Base-by-base conservation (phyloP, 2,888 invertebrate genomes). In the Troides oblongomaculatus region DNA sequence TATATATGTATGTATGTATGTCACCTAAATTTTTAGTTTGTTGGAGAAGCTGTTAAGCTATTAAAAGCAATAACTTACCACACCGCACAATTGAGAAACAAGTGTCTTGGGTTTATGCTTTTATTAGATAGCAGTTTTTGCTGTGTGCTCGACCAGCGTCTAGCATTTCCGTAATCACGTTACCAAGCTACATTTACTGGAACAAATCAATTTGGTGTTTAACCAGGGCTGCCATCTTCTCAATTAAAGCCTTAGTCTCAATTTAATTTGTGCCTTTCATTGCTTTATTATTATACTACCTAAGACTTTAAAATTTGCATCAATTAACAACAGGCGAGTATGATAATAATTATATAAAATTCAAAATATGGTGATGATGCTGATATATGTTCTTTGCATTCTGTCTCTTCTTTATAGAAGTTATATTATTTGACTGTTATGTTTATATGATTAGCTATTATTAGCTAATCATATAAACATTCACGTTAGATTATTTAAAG, bases 121-220 rank as follows among this genome's bases (percentile, higher is more conserved):
- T 36, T 68, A 68, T n/a, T 36, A 57, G 56, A 12, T 25, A 58
- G 43, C 60, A 14, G 23, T 43, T 23, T 50, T 50, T 50, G 25
- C 43, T 39, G 18, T 57, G 50, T 50, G 57, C 50, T 21, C 17
- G 60, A 17, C 25, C 56, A 36, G 23, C 12, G 30, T 57, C 46
- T 6, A 63, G 21, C 50, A 53, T 60, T 67, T 64, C 64, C n/a
- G 62, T 66, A 68, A 71, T 71, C 58, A 71, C 62, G 64, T 71
- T 68, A 68, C 56, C 58, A 60, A 60, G 59, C 63, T 63, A 63
- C 56, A 61, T 69, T 62, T 25, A 58, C 39, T 61, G n/a, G 25
- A 59, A 60, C 36, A 60, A 23, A 62, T 2, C 14, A 50, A 5
- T 8, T 58, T 58, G 25, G 25, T 58, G 58, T 5, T 58, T 17